A percentile compares a stretch with the other conserved stretches of the same genome.
Conservation (phyloP, 2,797 vertebrate species). For the Triplophysa yarkandensis region DNA sequence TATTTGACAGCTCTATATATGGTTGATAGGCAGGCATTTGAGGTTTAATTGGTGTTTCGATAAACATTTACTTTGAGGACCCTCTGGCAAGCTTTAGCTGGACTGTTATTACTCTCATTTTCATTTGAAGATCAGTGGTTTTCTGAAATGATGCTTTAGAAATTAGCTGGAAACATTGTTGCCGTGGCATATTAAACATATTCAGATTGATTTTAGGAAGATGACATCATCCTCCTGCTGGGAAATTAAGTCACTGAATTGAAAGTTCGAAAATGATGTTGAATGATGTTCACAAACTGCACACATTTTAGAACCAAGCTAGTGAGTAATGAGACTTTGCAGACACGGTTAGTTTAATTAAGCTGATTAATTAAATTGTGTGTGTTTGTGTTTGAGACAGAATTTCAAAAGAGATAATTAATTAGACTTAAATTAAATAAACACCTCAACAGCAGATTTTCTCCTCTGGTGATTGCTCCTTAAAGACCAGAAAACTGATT, state of each 20-base stretch:
- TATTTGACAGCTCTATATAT: constrained; percentile 20
- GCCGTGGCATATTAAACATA: constrained; percentile 59
- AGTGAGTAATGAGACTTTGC: constrained; percentile 47
- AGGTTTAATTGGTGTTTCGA: constrained; percentile 57
- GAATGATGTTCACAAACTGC: neutral
- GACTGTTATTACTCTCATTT: constrained; percentile 13
- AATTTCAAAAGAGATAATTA: constrained; percentile 70
- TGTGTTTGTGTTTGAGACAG: constrained; percentile 73
- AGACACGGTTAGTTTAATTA: constrained; percentile 67
- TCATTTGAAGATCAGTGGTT: constrained; percentile 43
- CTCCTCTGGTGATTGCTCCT: constrained; percentile 65
- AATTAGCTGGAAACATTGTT: constrained; percentile 63
- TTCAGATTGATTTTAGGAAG: constrained; percentile 47
- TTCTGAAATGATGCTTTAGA: constrained; percentile 59
- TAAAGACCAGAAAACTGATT: constrained; percentile 66
- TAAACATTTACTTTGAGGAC: constrained; percentile 46
- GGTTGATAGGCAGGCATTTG: constrained; percentile 41
- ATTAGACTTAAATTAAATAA: constrained; percentile 79
- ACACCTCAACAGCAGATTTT: constrained; percentile 66
- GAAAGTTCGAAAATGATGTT: neutral
- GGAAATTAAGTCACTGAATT: neutral
- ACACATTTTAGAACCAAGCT: constrained; percentile 38
- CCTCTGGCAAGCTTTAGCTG: constrained; percentile 41
- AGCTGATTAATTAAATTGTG: constrained; percentile 67
- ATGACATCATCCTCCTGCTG: constrained; percentile 31